Evolutionary conservation across 2,113 vertebrate genomes (phyloP), one percentile per base, ranked within the genome.

Genomic region (Gymnobelideus leadbeateri): DNA sequence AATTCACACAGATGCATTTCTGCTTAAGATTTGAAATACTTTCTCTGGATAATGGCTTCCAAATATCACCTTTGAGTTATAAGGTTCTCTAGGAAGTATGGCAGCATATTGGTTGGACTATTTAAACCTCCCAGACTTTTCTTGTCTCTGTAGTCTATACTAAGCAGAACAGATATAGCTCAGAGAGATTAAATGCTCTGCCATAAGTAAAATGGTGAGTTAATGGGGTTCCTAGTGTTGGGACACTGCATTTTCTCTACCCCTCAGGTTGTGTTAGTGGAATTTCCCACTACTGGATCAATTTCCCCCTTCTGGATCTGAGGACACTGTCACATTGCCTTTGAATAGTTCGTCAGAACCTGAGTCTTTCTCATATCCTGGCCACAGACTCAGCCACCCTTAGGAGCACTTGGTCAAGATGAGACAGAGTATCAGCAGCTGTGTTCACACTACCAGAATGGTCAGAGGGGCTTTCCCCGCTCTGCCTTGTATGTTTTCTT

Each of bases 141-240:
- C 37, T 97, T 96, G 91, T 52, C 68, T 90, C 93, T 97, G 96
- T 96, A 92, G 26, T 91, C 57, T 96, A 51, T 3, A 55, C 94
- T 54, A 91, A 24, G 31, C 91, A 53, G 37, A 51, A 47, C 93
- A 93, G 96, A 92, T 84, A 93, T 94, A 95, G 77, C 11, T 28
- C 28, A 89, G 57, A 92, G 95, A 84, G 51, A 24, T 92, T 96
- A 94, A 89, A 61, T 19, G 16, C n/a, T 89, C 9, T 95, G 37
- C 28, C n/a, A 9, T 94, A 93, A 97, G 53, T 95, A 2, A 92
- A 26, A 21, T 0, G 68, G 89, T 90, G 90, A 93, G 96, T 92
- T 10, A 91, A 0, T 84, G 51, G 94, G 54, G 92, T 47, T 26
- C 61, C n/a, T 94, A 94, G 90, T 92, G 77, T 94, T 95, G 95